Base-by-base conservation (phyloP, 2,888 invertebrate species). In the Apeira syringaria region DNA sequence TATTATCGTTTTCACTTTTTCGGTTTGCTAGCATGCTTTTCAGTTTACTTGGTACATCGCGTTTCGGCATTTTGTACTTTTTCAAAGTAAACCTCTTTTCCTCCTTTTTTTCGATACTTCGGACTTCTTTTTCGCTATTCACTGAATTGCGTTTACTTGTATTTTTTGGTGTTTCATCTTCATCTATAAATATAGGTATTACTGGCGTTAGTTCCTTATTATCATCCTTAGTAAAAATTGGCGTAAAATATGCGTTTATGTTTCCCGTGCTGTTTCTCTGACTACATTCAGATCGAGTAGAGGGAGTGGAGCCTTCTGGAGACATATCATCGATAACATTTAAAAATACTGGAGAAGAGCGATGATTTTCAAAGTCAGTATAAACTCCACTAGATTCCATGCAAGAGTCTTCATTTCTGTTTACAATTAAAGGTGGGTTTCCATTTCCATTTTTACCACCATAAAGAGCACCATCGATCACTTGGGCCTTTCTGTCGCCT, bases 371-470 rank as follows among this genome's bases (percentile, higher is more conserved):
- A 50, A 96, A 93, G 73, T 97, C 97, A 0, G 97, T 97, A 67
- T 96, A 97, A 32, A 97, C 94, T 0, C 97, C 97, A 67, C 96
- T 96, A 0, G 96, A 97, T 71, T 97, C 97, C 97, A 97, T 97
- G 65, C 93, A 93, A 1, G 93, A 93, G 62, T 96, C 96, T 74
- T 96, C 96, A 51, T 91, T 90, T 62, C 90, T 80, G 44, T 87
- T 91, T 13, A 85, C 90, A 63, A 91, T 91, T 43, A 85, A 75
- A n/a, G 91, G 92, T 18, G 91, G 91, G 53, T 87, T 90, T 7
- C 82, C 79, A 47, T 83, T 92, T 1, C 86, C 88, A 70, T 91
- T 92, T 35, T 92, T 92, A 9, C 94, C 94, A 33, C 96, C 96
- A 71, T 97, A 97, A n/a, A 97, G 81, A 18, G 96, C 96, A 1